Evolutionary conservation across 2,888 invertebrate species (phyloP).

Genomic region (Sipha maydis): DNA sequence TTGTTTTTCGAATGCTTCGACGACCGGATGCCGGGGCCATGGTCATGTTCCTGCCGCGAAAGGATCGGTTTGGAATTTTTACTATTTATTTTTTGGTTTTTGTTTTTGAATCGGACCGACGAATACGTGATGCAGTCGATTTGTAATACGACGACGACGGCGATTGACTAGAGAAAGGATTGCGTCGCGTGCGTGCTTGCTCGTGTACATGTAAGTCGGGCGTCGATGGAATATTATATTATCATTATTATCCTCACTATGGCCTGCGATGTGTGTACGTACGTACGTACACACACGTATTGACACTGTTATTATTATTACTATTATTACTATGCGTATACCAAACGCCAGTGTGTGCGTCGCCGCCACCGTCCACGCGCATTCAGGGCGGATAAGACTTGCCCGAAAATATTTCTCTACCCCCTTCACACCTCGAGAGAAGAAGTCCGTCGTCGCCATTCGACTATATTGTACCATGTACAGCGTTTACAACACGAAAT

Average conservation of each 20-base stretch:
- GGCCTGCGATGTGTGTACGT: neutral
- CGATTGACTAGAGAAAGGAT: neutral
- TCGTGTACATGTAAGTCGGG: neutral
- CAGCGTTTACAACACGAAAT: neutral
- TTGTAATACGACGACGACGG: slow-evolving; percentile 9
- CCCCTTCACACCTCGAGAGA: slow-evolving; percentile 12
- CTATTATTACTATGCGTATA: neutral
- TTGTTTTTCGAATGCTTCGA: slow-evolving; percentile 13
- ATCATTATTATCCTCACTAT: neutral
- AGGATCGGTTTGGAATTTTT: slow-evolving; percentile 25
- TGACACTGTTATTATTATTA: neutral
- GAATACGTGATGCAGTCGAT: slow-evolving; percentile 8
- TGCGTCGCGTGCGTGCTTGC: neutral
- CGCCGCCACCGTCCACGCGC: neutral
- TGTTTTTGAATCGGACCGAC: neutral
- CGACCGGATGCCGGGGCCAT: slow-evolving; percentile 29
- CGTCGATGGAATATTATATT: slow-evolving; percentile 1
- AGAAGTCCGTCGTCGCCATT: too few species aligned
- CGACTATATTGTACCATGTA: too few species aligned
- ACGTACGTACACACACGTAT: neutral
- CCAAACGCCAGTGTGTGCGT: too few species aligned
- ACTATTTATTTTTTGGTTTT: neutral
- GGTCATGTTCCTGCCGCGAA: slow-evolving; percentile 11
- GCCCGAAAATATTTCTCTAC: neutral
- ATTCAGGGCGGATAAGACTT: neutral